A percentile compares a stretch with the other conserved stretches of the same genome.
These are phyloP conservation scores for Macquaria ambigua DNA, from an alignment of 2,113 vertebrate genomes.

Conservation along the genomic window DNA sequence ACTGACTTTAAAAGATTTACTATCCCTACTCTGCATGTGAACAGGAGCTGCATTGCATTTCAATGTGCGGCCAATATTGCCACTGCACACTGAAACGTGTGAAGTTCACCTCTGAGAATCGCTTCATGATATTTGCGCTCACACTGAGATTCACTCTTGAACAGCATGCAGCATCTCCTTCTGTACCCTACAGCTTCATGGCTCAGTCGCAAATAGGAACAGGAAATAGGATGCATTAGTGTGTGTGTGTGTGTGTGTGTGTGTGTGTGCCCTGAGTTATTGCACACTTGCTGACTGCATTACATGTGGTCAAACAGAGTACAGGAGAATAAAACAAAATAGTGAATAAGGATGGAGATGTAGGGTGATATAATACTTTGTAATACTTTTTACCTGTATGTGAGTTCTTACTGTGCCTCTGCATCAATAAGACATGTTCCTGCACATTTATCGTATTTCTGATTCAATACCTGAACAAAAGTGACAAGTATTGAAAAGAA, in stretches of 20 bases:
- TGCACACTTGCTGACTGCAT: not conserved
- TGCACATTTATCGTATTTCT: not conserved
- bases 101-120: not conserved
- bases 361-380: not conserved
- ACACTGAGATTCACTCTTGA: not conserved
- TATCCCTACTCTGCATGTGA: slow-evolving; percentile 31
- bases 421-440: not conserved
- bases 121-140: not conserved
- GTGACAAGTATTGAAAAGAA: not conserved
- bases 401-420: not conserved
- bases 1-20: slow-evolving; percentile 48
- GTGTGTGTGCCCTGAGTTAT: not conserved
- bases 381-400: not conserved
- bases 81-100: not conserved
- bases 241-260: not conserved
- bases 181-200: not conserved
- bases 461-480: not conserved
- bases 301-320: not conserved
- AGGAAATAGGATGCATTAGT: slow-evolving; percentile 3
- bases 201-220: not conserved
- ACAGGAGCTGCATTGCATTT: slow-evolving; percentile 41
- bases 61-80: slow-evolving; percentile 17
- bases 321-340: not conserved
- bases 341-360: not conserved
- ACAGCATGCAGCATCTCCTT: not conserved